Conservation (phyloP, 2,113 vertebrate species). For the Triplophysa dalaica region DNA sequence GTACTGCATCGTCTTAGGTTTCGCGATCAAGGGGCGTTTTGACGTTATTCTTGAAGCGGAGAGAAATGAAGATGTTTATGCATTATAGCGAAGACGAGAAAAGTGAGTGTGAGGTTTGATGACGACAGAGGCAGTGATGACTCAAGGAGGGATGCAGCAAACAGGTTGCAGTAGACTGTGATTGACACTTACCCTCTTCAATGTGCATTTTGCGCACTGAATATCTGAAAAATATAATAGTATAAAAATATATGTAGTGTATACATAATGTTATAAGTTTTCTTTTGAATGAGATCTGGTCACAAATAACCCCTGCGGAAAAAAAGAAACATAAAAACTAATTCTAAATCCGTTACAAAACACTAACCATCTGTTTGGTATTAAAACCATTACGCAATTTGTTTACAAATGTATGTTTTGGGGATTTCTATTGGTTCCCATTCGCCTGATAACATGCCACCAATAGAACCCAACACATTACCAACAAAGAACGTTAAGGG, state of each 20-base stretch:
- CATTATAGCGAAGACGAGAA: neutral
- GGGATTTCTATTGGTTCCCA: too few species aligned
- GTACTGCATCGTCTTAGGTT: neutral
- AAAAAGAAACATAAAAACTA: too few species aligned
- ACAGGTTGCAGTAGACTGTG: conserved; percentile 49
- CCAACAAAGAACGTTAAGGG: too few species aligned
- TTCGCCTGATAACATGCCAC: too few species aligned
- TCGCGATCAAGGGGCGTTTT: neutral
- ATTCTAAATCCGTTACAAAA: too few species aligned
- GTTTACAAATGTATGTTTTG: too few species aligned
- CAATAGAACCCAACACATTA: too few species aligned
- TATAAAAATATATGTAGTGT: too few species aligned
- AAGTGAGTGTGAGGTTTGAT: conserved; percentile 32
- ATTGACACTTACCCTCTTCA: conserved; percentile 32
- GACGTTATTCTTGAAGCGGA: neutral
- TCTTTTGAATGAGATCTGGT: too few species aligned
- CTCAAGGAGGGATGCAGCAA: conserved; percentile 50
- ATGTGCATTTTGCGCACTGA: neutral
- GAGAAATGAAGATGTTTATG: neutral
- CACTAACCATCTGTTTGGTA: too few species aligned
- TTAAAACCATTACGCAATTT: too few species aligned
- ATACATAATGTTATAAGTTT: neutral
- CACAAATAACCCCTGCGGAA: too few species aligned
- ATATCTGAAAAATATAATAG: neutral
- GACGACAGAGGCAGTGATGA: conserved; percentile 45